Evolutionary conservation across 2,797 vertebrate genomes (phyloP).

Genomic region (Tragopan temminckii): DNA sequence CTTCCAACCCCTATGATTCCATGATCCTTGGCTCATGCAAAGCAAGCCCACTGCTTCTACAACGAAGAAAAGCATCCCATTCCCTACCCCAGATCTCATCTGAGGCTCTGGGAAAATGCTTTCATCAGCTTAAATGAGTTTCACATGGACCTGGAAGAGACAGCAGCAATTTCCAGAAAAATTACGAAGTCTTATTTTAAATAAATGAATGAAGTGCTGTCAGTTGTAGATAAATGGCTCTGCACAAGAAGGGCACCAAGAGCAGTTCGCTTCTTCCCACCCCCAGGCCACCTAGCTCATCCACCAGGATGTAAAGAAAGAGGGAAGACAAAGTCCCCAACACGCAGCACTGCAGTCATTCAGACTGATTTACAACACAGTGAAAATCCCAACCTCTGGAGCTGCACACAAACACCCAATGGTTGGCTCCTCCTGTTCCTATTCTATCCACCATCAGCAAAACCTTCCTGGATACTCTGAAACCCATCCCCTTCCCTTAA

Average conservation of each 20-base stretch:
- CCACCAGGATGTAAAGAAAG: neutral
- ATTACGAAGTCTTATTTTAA: neutral
- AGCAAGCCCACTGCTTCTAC: neutral
- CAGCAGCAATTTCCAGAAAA: neutral
- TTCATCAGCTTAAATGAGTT: accelerated
- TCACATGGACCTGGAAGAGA: neutral
- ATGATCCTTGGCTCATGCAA: too few species aligned
- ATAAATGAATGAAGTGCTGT: neutral
- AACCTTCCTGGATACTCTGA: neutral
- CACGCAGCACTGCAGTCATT: neutral
- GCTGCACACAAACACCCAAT: neutral
- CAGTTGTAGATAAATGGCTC: neutral
- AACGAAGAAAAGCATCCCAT: neutral
- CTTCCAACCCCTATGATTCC: too few species aligned
- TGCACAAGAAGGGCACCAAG: neutral
- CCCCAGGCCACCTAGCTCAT: neutral
- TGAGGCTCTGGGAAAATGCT: neutral
- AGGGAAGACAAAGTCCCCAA: neutral
- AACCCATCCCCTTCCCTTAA: neutral
- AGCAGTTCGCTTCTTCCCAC: neutral
- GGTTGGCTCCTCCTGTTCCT: neutral
- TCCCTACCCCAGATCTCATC: neutral
- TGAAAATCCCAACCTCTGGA: neutral
- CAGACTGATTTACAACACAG: neutral
- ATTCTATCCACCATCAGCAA: neutral